Percentiles rank a stretch among this genome's conserved stretches.
Evolutionary conservation across 2,888 invertebrate species (phyloP).

Genomic region (Aquatica leii): DNA sequence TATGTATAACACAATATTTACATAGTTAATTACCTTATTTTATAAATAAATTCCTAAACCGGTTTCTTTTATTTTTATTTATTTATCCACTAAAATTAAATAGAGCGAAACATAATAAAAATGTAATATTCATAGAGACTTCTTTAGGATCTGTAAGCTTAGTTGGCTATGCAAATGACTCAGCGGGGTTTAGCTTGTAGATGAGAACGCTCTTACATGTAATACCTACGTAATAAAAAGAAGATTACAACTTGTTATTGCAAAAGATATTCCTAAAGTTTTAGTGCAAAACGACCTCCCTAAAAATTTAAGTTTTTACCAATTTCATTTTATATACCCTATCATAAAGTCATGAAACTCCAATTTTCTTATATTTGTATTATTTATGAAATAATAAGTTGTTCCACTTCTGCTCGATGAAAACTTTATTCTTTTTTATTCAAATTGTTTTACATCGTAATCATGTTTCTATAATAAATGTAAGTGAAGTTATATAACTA

Average conservation of each 20-base stretch:
- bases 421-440: too few species aligned
- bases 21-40: conserved; percentile 16
- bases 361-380: not conserved
- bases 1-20: conserved; percentile 25
- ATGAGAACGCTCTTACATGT: conserved; percentile 32
- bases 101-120: conserved; percentile 36
- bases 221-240: conserved; percentile 34
- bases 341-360: conserved; percentile 6
- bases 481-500: too few species aligned
- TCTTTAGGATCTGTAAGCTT: conserved; percentile 30
- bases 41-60: not conserved
- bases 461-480: too few species aligned
- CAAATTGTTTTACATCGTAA: too few species aligned
- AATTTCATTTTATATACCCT: conserved; percentile 9
- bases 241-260: conserved; percentile 33
- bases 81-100: conserved; percentile 30
- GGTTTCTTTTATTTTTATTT: conserved; percentile 27
- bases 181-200: conserved; percentile 34
- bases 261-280: conserved; percentile 27
- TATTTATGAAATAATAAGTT: too few species aligned
- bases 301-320: conserved; percentile 10
- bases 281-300: conserved; percentile 18
- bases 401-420: too few species aligned
- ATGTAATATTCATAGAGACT: conserved; percentile 30
- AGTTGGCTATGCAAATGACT: conserved; percentile 41